These are phyloP conservation scores for Teleopsis dalmanni DNA, from an alignment of 1,140 invertebrate species.

Conservation along the genomic window DNA sequence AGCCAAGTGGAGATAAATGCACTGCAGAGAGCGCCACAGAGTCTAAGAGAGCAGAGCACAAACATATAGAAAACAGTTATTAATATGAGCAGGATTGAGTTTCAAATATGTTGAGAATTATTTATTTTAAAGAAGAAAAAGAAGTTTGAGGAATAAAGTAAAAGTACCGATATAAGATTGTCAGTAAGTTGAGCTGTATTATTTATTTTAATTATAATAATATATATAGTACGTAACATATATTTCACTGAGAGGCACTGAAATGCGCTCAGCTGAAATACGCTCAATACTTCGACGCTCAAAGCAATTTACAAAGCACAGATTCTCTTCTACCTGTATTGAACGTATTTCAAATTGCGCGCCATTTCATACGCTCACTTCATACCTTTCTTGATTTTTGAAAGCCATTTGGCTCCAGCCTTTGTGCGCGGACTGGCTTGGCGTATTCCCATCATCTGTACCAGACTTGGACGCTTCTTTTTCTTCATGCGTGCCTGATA, in stretches of 20 bases:
- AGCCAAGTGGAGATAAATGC: conserved; percentile 72
- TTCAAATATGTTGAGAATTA: too few relatives aligned
- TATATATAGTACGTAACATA: too few relatives aligned
- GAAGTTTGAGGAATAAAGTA: too few relatives aligned
- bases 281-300: too few relatives aligned
- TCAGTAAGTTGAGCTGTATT: too few relatives aligned
- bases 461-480: conserved; percentile 70
- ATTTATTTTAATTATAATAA: too few relatives aligned
- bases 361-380: conserved; percentile 27
- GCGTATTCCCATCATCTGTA: conserved; percentile 69
- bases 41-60: conserved; percentile 47
- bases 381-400: conserved; percentile 69
- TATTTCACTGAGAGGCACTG: too few relatives aligned
- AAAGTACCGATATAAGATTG: too few relatives aligned
- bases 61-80: conserved; percentile 2
- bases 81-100: neutral
- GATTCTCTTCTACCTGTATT: too few relatives aligned
- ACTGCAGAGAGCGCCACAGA: conserved; percentile 67
- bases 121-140: too few relatives aligned
- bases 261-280: too few relatives aligned
- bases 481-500: conserved; percentile 56
- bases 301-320: too few relatives aligned
- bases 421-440: conserved; percentile 71
- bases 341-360: neutral
- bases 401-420: conserved; percentile 76